These are phyloP conservation scores for Pseudocheirus occidentalis DNA, from an alignment of 2,797 vertebrate genomes.

Conservation along the genomic window DNA sequence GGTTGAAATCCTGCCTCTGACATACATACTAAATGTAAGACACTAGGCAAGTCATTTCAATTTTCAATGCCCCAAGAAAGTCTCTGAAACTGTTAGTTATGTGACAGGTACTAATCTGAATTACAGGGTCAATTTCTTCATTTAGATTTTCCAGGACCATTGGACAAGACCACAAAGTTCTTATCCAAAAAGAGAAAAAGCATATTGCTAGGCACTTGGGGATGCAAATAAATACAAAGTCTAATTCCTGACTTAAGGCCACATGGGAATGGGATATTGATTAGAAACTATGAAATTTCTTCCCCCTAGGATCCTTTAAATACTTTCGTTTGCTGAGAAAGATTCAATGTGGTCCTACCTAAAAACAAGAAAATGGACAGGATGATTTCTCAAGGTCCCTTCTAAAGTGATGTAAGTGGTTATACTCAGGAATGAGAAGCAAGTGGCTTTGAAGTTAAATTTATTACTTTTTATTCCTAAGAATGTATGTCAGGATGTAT, in stretches of 20 bases:
- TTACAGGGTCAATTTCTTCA: neutral
- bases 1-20: neutral
- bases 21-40: neutral
- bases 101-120: neutral
- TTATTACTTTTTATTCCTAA: neutral
- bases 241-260: conserved; percentile 18
- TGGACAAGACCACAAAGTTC: neutral
- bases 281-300: neutral
- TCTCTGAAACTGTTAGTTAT: neutral
- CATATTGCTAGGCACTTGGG: neutral
- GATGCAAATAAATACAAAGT: neutral
- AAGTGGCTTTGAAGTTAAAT: conserved; percentile 16
- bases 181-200: neutral
- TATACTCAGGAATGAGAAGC: conserved; percentile 13
- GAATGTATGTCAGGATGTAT: neutral
- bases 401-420: conserved; percentile 19
- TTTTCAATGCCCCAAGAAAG: neutral
- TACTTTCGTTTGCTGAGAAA: conserved; percentile 25
- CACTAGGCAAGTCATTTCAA: neutral
- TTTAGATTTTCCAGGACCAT: neutral
- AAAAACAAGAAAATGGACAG: neutral
- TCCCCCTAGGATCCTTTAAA: conserved; percentile 19
- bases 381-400: conserved; percentile 27
- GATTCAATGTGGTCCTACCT: neutral
- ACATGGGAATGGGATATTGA: conserved; percentile 4